Conservation (phyloP, 2,888 invertebrate genomes). For the Yponomeuta plumbellus region DNA sequence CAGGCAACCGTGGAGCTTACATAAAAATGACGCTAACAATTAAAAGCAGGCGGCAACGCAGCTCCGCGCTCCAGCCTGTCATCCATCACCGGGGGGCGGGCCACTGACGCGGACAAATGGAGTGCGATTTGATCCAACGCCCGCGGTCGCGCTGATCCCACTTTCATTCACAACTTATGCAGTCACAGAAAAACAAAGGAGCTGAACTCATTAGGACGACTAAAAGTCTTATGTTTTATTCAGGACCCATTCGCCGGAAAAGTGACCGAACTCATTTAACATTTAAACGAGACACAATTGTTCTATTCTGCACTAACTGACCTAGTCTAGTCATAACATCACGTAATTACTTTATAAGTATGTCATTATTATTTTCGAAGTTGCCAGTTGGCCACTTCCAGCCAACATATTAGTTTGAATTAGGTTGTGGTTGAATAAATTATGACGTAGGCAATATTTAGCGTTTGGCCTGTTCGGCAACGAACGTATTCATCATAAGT, state of each 20-base stretch:
- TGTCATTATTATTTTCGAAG: no score
- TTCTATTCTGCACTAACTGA: slow-evolving; percentile 44
- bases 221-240: slow-evolving; percentile 71
- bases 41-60: slow-evolving; percentile 50
- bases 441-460: background rate
- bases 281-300: slow-evolving; percentile 67
- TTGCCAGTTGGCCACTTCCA: background rate
- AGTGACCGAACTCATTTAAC: slow-evolving; percentile 67
- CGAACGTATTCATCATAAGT: slow-evolving; percentile 1
- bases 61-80: slow-evolving; percentile 40
- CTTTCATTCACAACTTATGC: slow-evolving; percentile 68
- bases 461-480: background rate
- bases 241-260: slow-evolving; percentile 44
- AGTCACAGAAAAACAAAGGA: slow-evolving; percentile 64
- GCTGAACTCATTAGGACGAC: slow-evolving; percentile 60
- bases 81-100: slow-evolving; percentile 56
- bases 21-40: slow-evolving; percentile 69
- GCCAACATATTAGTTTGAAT: background rate
- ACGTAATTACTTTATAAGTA: background rate
- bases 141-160: slow-evolving; percentile 45
- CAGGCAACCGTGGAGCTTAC: slow-evolving; percentile 24
- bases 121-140: slow-evolving; percentile 69
- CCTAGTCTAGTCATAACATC: background rate
- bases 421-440: background rate
- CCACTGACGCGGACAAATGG: slow-evolving; percentile 69